A percentile compares a stretch with the other conserved stretches of the same genome.
Conservation (phyloP, 2,113 vertebrate genomes). For the Willisornis vidua region DNA sequence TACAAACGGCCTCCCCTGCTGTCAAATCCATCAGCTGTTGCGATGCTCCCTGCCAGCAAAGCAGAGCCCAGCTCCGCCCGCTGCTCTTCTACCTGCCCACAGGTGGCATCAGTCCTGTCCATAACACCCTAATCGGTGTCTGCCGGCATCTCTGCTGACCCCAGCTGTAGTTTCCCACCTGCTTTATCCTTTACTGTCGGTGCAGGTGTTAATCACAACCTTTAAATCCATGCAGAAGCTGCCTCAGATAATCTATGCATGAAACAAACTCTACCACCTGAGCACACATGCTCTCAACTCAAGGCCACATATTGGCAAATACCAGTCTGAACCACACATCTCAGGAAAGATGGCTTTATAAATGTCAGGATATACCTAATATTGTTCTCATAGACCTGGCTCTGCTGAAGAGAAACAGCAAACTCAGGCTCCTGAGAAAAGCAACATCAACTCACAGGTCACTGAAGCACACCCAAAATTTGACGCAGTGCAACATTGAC, state of each 20-base stretch:
- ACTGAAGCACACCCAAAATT: neutral
- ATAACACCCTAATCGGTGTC: neutral
- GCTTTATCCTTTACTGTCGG: neutral
- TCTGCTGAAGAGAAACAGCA: neutral
- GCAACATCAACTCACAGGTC: neutral
- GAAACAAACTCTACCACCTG: neutral
- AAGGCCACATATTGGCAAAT: neutral
- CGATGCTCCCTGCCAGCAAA: fast-evolving
- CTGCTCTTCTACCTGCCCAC: neutral
- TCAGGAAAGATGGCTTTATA: neutral
- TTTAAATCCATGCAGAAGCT: neutral
- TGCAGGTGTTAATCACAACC: neutral
- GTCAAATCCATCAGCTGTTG: neutral
- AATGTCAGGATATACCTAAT: neutral
- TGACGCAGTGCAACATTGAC: neutral
- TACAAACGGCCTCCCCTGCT: neutral
- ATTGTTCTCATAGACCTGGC: neutral
- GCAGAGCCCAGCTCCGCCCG: neutral
- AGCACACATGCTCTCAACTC: neutral
- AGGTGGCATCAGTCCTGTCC: slow-evolving; percentile 18
- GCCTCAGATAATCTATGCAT: neutral
- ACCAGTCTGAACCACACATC: neutral
- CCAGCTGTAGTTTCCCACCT: neutral
- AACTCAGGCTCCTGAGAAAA: neutral
- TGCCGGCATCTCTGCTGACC: neutral